Evolutionary conservation across 2,113 vertebrate genomes (phyloP).

Genomic region (Blennius ocellaris): DNA sequence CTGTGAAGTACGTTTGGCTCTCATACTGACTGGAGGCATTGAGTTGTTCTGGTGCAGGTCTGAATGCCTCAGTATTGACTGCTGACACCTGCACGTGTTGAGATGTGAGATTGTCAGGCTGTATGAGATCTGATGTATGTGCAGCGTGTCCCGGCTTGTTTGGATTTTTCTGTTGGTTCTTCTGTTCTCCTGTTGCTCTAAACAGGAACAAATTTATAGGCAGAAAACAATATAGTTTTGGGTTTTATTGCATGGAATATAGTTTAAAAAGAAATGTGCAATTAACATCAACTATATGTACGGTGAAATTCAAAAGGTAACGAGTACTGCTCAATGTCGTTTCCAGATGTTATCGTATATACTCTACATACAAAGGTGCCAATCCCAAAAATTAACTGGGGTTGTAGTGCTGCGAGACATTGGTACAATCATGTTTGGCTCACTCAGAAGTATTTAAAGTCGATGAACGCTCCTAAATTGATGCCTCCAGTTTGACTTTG

Average conservation of each 20-base stretch:
- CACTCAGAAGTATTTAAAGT: background rate
- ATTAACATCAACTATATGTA: too few relatives aligned
- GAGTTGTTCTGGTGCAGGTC: background rate
- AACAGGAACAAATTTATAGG: background rate
- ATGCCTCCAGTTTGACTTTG: background rate
- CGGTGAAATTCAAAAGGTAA: too few relatives aligned
- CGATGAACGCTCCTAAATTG: background rate
- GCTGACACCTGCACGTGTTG: constrained; percentile 27
- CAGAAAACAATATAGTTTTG: too few relatives aligned
- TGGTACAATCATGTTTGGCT: too few relatives aligned
- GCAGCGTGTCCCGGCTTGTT: background rate
- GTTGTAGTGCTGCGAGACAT: too few relatives aligned
- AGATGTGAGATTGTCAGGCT: background rate
- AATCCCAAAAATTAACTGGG: too few relatives aligned
- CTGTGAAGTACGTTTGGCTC: too few relatives aligned
- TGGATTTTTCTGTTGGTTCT: background rate
- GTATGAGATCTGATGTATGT: background rate
- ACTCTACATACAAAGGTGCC: too few relatives aligned
- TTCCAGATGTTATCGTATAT: too few relatives aligned
- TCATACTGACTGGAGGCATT: background rate
- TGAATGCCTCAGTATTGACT: constrained; percentile 1
- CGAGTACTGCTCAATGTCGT: too few relatives aligned
- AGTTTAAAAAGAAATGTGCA: too few relatives aligned
- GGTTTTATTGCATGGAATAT: too few relatives aligned
- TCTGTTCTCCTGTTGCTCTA: background rate